These are phyloP conservation scores for Pachydiplax longipennis DNA, from an alignment of 2,888 invertebrate species.

Conservation along the genomic window DNA sequence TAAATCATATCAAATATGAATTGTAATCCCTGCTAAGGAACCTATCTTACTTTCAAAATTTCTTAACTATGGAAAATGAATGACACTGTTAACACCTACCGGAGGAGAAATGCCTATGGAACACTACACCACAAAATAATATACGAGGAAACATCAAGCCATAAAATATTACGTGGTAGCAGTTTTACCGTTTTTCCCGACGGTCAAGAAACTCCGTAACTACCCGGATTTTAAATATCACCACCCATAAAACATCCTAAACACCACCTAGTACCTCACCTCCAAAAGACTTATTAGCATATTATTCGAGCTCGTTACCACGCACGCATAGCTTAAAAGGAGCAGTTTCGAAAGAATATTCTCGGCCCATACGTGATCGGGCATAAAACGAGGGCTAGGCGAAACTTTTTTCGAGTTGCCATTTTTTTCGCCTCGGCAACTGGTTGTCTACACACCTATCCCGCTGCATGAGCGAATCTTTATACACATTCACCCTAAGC, in stretches of 20 bases:
- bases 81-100: no score
- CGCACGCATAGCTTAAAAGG: background rate
- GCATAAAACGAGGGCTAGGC: background rate
- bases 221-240: background rate
- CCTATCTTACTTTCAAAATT: no score
- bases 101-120: no score
- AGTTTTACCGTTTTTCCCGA: no score
- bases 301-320: background rate
- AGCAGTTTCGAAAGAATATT: background rate
- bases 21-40: no score
- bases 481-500: background rate
- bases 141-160: no score
- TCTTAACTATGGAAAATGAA: no score
- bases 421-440: background rate
- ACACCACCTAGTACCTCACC: background rate
- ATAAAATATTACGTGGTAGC: no score
- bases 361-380: background rate
- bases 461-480: background rate
- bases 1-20: no score
- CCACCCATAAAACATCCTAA: background rate
- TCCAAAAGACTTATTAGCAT: background rate
- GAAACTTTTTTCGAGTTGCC: background rate
- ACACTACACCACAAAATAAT: no score
- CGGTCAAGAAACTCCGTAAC: no score
- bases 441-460: background rate